phyloP scores from a whole-genome alignment of 2,797 vertebrate genomes.

The Esox masquinongy region DNA sequence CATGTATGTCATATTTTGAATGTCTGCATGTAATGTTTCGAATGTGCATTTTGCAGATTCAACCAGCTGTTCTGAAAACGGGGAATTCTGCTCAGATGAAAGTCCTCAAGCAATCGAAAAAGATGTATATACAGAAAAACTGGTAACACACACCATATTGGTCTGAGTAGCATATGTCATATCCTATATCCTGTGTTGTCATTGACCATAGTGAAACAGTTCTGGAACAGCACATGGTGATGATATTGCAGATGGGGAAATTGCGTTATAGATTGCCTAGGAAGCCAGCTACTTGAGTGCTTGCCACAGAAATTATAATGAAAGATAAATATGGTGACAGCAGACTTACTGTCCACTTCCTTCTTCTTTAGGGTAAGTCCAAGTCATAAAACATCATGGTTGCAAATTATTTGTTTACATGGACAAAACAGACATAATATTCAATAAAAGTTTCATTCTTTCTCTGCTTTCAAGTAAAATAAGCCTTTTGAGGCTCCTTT shows the following conservation, averaged over 20 bases:
- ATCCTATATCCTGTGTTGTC: constrained; percentile 62
- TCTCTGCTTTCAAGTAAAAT: background rate
- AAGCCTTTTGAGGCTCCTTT: background rate
- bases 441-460: background rate
- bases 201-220: constrained; percentile 42
- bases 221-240: constrained; percentile 39
- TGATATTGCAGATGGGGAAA: constrained; percentile 28
- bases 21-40: too few relatives aligned
- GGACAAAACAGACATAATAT: constrained; percentile 37
- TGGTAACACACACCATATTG: background rate
- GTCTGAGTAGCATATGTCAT: constrained; percentile 27
- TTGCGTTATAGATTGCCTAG: background rate
- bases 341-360: constrained; percentile 4
- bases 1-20: too few relatives aligned
- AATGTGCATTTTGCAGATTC: too few relatives aligned
- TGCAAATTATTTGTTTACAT: background rate
- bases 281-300: background rate
- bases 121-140: background rate
- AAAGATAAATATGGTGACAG: constrained; percentile 21
- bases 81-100: too few relatives aligned
- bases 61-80: too few relatives aligned
- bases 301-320: constrained; percentile 10
- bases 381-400: too few relatives aligned
- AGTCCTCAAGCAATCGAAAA: too few relatives aligned
- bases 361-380: background rate